Base-by-base conservation (phyloP, 2,113 vertebrate genomes). In the Corapipo altera region DNA sequence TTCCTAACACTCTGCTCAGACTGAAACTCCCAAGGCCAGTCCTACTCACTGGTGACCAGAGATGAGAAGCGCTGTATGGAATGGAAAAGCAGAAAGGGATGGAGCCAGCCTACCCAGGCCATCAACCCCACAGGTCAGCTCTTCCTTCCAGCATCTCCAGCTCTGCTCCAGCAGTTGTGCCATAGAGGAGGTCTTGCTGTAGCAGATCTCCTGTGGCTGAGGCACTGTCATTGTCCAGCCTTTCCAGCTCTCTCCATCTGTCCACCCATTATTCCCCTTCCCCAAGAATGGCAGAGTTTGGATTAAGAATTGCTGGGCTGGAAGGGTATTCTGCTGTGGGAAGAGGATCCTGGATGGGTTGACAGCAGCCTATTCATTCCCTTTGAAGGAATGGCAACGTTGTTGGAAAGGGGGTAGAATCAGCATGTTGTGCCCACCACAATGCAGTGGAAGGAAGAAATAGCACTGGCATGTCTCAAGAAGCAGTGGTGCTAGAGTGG, bases 241-340 rank as follows among this genome's bases (percentile, higher is more conserved):
- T 71, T 86, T 41, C 79, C 88, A 96, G 44, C 11, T 30, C 12
- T 52, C 37, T 92, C 88, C 93, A 79, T 93, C 95, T 92, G 80
- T 78, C 78, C 72, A 69, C 48, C 54, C 46, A 27, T 51, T 88
- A 46, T 70, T 72, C 35, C 11, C 6, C 15, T 73, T 94, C 82
- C 62, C 57, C 26, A 14, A 5, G 44, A 62, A 33, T 5, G 7
- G 21, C 39, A 86, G 43, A 75, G 11, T 82, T 66, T 88, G 26
- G 55, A 88, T 73, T 81, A 85, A 86, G 83, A 94, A 82, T n/a
- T 71, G 9, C 37, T 91, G 81, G 79, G n/a, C 48, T 79, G n/a
- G 64, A 62, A 87, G 58, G 12, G 16, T 46, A n/a, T 89, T 80
- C n/a, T 64, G 21, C 41, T 76, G 39, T 15, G 19, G 43, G 39